Base-by-base conservation (phyloP, 1,140 invertebrate genomes). In the Neodiprion fabricii region DNA sequence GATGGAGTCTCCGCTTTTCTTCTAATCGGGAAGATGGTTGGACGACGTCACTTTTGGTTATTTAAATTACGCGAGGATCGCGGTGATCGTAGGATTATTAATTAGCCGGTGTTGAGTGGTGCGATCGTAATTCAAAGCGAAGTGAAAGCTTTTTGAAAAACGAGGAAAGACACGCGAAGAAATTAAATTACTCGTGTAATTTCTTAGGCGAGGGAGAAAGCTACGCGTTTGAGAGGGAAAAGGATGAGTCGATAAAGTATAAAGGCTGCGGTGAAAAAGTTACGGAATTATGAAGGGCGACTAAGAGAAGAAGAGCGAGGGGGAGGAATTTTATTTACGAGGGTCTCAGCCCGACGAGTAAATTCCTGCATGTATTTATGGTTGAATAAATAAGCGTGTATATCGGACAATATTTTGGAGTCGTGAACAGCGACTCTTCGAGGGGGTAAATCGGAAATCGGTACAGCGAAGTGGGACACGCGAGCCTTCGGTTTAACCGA, bases 341-440 rank as follows among this genome's bases (percentile, higher is more conserved):
- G 11, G n/a, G 53, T 9, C n/a, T 14, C 53, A 17, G 9, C 53
- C 28, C 28, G 28, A 3, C 28, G 28, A 5, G 28, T 40, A 5
- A 40, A 61, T 61, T 61, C 53, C 53, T 61, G 53, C 53, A 17
- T 61, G n/a, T 61, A 61, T 61, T 61, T 61, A 61, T 61, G n/a
- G 53, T 14, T 61, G n/a, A 12, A 61, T 61, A 61, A 61, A 65
- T 17, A 65, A 72, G 21, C 40, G 10, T 66, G 12, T 40, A 40
- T 66, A 28, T 66, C 47, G 14, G 8, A 61, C 4, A 61, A 61
- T 61, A 61, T 61, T 61, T 61, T 61, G 14, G 11, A 9, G 8
- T 61, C 53, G 53, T 61, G 53, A 61, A 61, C 53, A 5, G 53
- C 11, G 53, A 17, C 28, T 40, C 28, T 40, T 40, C 28, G 53